phyloP scores from a whole-genome alignment of 1,140 invertebrate species.

The Lucilia cuprina region DNA sequence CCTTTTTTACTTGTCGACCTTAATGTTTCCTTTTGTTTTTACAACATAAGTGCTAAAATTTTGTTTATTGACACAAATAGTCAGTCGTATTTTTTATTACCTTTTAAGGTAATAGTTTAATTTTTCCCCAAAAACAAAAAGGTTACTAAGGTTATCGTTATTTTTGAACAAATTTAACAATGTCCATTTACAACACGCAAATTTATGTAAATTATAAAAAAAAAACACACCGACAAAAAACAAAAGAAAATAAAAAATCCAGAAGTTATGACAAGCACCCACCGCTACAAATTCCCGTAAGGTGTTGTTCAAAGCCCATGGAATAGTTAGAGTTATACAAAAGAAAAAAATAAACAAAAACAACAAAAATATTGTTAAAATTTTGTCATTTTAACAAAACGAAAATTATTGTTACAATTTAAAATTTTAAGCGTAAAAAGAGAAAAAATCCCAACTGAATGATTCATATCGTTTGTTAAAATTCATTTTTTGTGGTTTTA shows the following conservation, averaged over 20 bases:
- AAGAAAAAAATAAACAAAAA: too few relatives aligned
- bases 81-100: neutral
- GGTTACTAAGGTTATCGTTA: neutral
- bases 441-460: neutral
- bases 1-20: too few relatives aligned
- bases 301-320: neutral
- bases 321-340: neutral
- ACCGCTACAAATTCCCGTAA: neutral
- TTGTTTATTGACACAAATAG: too few relatives aligned
- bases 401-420: neutral
- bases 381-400: neutral
- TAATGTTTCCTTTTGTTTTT: too few relatives aligned
- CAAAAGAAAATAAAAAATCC: neutral
- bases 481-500: neutral
- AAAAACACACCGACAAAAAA: neutral
- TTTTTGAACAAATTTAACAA: neutral
- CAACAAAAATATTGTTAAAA: neutral
- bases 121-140: neutral
- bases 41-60: too few relatives aligned
- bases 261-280: slow-evolving; percentile 1
- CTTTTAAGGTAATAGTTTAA: neutral
- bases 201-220: slow-evolving; percentile 16
- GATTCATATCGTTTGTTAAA: neutral
- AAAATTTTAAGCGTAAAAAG: neutral
- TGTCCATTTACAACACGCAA: slow-evolving; percentile 13